phyloP scores from a whole-genome alignment of 2,113 vertebrate species.

The Loxodonta africana region DNA sequence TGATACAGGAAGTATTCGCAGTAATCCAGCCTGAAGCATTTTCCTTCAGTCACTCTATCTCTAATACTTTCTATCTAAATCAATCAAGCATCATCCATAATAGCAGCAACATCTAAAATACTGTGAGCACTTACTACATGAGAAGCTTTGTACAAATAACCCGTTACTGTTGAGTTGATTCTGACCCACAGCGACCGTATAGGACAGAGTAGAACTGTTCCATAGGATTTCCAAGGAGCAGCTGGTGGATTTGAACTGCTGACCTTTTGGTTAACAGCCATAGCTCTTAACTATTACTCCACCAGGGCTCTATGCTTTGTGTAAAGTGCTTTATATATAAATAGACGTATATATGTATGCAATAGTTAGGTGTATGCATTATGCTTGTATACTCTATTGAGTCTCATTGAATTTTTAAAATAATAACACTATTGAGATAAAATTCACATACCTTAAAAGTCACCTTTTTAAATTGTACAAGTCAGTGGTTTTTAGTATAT shows the following conservation, averaged over 20 bases:
- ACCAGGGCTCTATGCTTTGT: no score
- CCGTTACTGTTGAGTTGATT: no score
- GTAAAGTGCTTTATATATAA: not conserved
- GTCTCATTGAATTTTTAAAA: not conserved
- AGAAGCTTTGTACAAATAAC: not conserved
- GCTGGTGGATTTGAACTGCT: no score
- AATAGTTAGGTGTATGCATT: not conserved
- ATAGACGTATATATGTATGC: not conserved
- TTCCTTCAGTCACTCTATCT: not conserved
- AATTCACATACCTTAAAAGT: not conserved
- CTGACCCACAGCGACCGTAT: no score
- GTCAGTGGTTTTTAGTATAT: not conserved
- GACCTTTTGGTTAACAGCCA: no score
- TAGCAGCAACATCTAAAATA: not conserved
- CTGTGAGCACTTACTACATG: not conserved
- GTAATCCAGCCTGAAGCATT: not conserved
- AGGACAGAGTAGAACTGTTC: no score
- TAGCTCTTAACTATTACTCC: no score
- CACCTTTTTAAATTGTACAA: not conserved
- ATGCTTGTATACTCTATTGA: not conserved
- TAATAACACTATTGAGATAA: not conserved
- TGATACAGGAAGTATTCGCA: not conserved
- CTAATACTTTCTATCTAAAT: not conserved
- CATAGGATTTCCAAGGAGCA: no score
- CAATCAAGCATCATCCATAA: not conserved